Base-by-base conservation (phyloP, 2,113 vertebrate species). In the Proterorhinus semilunaris region DNA sequence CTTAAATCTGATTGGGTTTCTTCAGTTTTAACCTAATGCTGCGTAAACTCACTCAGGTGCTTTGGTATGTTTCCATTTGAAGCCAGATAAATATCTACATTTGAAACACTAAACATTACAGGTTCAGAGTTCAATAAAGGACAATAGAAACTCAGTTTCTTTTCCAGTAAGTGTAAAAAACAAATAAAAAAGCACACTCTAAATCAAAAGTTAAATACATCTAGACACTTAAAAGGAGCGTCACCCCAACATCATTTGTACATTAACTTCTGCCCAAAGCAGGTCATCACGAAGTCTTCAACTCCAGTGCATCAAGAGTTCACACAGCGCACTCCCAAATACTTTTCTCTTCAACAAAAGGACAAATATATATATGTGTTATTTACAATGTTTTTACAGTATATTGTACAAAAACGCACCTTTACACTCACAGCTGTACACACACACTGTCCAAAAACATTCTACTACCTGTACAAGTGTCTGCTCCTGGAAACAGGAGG, bases 401-500 rank as follows among this genome's bases (percentile, higher is more conserved):
- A 82, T 71, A 79, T 80, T 89, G 84, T 89, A 89, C 84, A 88
- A 85, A 58, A 83, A 75, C 74, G 11, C 74, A 47, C 68, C n/a
- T 62, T 46, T 68, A n/a, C 77, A 21, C 76, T 10, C 58, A 0
- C 76, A 75, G 11, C 27, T 16, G 5, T 61, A 59, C 80, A 79
- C 79, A 1, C 78, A 72, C 82, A 74, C 11, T 42, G n/a, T 57
- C 58, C 86, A 82, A 83, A 87, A 82, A 82, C 88, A 78, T 75
- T 79, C 84, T 81, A 88, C 83, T 71, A 89, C 81, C 89, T 92
- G 83, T 91, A 92, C 91, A 92, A 85, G 82, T 87, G 88, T 94
- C 84, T 89, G 93, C 93, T 94, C 94, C 95, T 94, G 91, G 94
- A 93, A 91, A 89, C 90, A 93, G 91, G 93, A 88, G 93, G 91